Conservation (phyloP, 2,113 vertebrate genomes). For the Misgurnus mizolepis region DNA sequence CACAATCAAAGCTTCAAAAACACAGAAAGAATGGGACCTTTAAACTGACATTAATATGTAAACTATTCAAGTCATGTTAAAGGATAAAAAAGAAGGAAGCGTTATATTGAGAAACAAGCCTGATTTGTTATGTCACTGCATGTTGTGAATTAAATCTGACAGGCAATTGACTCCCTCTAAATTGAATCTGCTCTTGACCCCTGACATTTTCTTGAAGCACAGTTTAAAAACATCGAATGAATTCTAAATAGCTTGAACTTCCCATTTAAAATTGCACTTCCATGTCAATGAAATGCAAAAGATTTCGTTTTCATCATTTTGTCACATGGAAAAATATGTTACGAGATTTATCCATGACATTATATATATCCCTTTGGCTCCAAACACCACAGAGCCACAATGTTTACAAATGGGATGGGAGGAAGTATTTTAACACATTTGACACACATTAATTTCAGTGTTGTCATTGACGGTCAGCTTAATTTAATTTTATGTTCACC, state of each 20-base stretch:
- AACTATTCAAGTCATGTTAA: too few relatives aligned
- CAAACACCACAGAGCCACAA: too few relatives aligned
- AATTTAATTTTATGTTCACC: neutral
- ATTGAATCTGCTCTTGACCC: constrained; percentile 5
- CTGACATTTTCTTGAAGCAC: constrained; percentile 24
- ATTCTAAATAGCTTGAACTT: constrained; percentile 12
- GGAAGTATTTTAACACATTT: neutral
- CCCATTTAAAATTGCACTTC: constrained; percentile 7
- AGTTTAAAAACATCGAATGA: neutral
- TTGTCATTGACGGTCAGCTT: neutral
- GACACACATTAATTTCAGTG: neutral
- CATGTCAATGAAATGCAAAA: neutral
- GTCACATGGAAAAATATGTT: neutral
- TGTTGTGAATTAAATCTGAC: constrained; percentile 23
- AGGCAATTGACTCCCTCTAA: neutral
- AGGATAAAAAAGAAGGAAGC: neutral
- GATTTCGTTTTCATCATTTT: neutral
- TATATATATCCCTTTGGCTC: too few relatives aligned
- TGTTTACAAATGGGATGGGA: too few relatives aligned
- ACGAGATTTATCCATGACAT: too few relatives aligned
- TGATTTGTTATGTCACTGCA: constrained; percentile 6
- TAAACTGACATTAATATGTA: too few relatives aligned
- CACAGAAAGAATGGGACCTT: too few relatives aligned
- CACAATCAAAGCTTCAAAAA: too few relatives aligned
- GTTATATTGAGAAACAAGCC: neutral